phyloP scores from a whole-genome alignment of 2,888 invertebrate genomes.

The Diarsia rubi region DNA sequence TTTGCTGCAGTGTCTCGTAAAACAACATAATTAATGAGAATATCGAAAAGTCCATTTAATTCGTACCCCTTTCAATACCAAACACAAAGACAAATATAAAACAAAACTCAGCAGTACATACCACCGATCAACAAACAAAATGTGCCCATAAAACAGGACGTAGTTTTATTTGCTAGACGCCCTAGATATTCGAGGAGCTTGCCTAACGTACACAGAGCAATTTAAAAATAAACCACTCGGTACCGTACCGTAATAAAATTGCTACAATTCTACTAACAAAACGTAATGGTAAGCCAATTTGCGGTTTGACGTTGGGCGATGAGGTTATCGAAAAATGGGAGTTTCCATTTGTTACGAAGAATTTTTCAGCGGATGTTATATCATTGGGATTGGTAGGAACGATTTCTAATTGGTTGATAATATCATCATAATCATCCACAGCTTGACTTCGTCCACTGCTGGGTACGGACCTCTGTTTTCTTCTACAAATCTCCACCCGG shows the following conservation, averaged over 20 bases:
- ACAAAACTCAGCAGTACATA: not conserved
- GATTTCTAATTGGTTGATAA: not conserved
- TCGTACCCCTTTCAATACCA: not conserved
- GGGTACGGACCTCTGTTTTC: too few relatives aligned
- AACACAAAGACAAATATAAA: slow-evolving; percentile 8
- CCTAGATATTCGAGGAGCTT: slow-evolving; percentile 57
- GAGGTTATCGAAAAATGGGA: slow-evolving; percentile 23
- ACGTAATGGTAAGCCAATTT: slow-evolving; percentile 54
- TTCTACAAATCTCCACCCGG: too few relatives aligned
- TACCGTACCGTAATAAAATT: slow-evolving; percentile 59
- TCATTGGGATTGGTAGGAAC: not conserved
- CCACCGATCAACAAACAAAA: slow-evolving; percentile 28
- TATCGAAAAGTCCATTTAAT: not conserved
- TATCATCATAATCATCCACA: too few relatives aligned
- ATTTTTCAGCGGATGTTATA: not conserved
- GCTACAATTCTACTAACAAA: slow-evolving; percentile 46
- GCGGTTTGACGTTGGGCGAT: slow-evolving; percentile 48
- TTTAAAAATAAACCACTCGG: slow-evolving; percentile 64
- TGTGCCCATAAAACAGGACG: slow-evolving; percentile 46
- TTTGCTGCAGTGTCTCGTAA: not conserved
- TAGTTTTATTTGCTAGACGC: slow-evolving; percentile 44
- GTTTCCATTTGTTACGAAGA: slow-evolving; percentile 1
- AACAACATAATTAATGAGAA: not conserved
- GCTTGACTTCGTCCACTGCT: too few relatives aligned
- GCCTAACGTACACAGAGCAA: slow-evolving; percentile 47